Percentiles rank a stretch among this genome's conserved stretches.
Evolutionary conservation across 2,797 vertebrate species (phyloP).

Genomic region (Sebastolobus altivelis): DNA sequence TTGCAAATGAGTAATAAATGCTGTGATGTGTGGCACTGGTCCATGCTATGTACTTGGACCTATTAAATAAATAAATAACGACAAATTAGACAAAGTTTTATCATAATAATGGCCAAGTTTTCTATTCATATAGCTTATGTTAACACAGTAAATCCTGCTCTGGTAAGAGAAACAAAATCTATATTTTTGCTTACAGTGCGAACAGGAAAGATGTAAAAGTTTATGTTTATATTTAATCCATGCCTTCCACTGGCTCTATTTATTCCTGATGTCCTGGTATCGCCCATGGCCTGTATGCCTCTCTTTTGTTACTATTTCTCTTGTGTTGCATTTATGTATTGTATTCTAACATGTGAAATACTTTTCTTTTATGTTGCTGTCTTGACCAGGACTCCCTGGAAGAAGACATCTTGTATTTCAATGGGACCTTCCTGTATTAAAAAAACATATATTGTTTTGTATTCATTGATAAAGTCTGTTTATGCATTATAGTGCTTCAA

Average conservation of each 20-base stretch:
- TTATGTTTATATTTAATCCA: neutral
- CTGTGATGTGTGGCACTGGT: neutral
- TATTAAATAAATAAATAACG: neutral
- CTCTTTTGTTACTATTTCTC: too few relatives aligned
- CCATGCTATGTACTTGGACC: neutral
- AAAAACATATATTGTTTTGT: neutral
- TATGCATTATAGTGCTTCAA: neutral
- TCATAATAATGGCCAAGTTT: neutral
- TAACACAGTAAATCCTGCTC: neutral
- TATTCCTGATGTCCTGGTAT: neutral
- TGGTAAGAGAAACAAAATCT: neutral
- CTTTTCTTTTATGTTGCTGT: too few relatives aligned
- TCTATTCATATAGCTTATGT: neutral
- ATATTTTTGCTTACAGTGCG: neutral
- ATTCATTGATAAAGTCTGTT: neutral
- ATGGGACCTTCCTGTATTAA: too few relatives aligned
- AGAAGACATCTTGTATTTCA: too few relatives aligned
- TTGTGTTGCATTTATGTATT: too few relatives aligned
- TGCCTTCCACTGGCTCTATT: neutral
- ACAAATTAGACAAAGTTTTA: neutral
- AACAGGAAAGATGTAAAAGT: neutral
- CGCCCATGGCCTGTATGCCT: too few relatives aligned
- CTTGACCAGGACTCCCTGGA: too few relatives aligned
- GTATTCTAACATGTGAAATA: too few relatives aligned
- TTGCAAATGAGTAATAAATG: neutral